Conservation (phyloP, 2,888 invertebrate genomes). For the Euzetes globulus region DNA sequence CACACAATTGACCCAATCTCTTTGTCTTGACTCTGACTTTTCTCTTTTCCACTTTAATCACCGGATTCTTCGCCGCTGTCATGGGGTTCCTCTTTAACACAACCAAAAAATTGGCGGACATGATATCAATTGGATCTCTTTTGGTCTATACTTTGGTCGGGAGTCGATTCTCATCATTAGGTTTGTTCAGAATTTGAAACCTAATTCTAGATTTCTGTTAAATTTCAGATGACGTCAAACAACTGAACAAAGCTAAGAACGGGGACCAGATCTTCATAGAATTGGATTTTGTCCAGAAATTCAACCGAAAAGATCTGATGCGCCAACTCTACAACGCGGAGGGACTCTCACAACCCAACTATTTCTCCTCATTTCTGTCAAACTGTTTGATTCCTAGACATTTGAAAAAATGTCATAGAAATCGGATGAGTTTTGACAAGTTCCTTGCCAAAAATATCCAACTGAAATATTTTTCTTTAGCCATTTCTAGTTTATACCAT, state of each 20-base stretch:
- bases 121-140: constrained; percentile 51
- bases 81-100: constrained; percentile 48
- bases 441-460: no score
- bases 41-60: constrained; percentile 48
- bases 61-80: constrained; percentile 50
- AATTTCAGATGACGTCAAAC: constrained; percentile 45
- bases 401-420: no score
- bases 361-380: constrained; percentile 39
- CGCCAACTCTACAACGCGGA: constrained; percentile 39
- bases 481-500: no score
- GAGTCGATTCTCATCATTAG: constrained; percentile 47
- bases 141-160: constrained; percentile 50
- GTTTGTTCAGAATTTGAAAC: neutral
- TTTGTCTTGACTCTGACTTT: no score
- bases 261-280: constrained; percentile 44
- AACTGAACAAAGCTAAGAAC: constrained; percentile 47
- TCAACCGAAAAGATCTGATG: constrained; percentile 33
- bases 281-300: constrained; percentile 36
- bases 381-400: constrained; percentile 39
- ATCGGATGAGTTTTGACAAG: no score
- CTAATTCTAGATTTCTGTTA: neutral
- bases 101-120: constrained; percentile 47
- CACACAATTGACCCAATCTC: no score
- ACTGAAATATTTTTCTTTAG: no score
- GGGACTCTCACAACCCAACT: constrained; percentile 37